Base-by-base conservation (phyloP, 2,113 vertebrate genomes). In the Siniperca knerii region DNA sequence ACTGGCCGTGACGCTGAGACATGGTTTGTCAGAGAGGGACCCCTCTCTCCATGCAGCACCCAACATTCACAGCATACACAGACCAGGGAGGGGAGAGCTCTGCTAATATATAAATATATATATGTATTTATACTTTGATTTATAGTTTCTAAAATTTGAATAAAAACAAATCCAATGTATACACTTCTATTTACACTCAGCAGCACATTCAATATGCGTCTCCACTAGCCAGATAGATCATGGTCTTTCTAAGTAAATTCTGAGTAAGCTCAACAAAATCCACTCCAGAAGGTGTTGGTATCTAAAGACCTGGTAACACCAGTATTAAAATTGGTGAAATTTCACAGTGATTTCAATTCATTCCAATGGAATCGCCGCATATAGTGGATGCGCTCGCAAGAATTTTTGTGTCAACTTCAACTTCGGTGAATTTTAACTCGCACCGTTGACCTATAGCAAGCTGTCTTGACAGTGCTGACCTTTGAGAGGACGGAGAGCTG, bases 1-100 rank as follows among this genome's bases (percentile, higher is more conserved):
- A 79, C 60, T 82, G 81, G 48, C 65, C 15, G 1, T 73, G 76
- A 76, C n/a, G 58, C 60, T 11, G 16, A 25, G 16, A 70, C 54
- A 67, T 2, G 4, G 20, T 83, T 62, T 68, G 58, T 89, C 77
- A 64, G 37, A 75, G 44, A 46, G 48, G 11, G 75, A 13, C 20
- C 4, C 2, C 1, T 15, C 42, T 58, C 21, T 44, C 2, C 29
- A 9, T 13, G 37, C 52, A 29, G 13, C 29, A 42, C 9, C 20
- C 29, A 44, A 18, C 18, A 70, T 15, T 21, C 37, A 61, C 44
- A 23, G 29, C 60, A 67, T 1, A 20, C 44, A 37, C 20, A 58
- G 37, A 13, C 33, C 8, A 25, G 62, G 44, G 6, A n/a, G 8
- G 0, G 25, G 55, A 57, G 42, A 57, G 52, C 13, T 20, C 16